Base-by-base conservation (phyloP, 2,797 vertebrate species). In the Hylomyscus alleni region DNA sequence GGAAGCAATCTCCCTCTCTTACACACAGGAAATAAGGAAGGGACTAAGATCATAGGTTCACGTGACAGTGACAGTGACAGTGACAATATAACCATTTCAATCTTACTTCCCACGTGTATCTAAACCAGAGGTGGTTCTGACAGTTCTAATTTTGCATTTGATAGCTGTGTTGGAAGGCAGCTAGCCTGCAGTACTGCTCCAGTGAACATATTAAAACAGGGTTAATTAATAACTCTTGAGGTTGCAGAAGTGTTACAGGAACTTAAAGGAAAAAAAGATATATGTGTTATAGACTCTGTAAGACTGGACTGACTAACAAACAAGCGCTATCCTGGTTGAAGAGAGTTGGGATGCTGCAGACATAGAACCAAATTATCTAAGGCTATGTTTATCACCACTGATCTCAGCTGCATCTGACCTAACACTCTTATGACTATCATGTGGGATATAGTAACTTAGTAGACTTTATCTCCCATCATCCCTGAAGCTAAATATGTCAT, bases 131-230 rank as follows among this genome's bases (percentile, higher is more conserved):
- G 84, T 82, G 77, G 85, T 84, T 84, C 56, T 90, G 80, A 78
- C 72, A 93, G 24, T 47, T 78, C 37, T 78, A 13, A 81, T 62
- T 76, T 94, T 94, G 22, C 82, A 14, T 93, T 96, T 95, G 88
- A n/a, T 89, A 69, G 75, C 37, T 87, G 52, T 60, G 14, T 88
- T 90, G 34, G 94, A 87, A 67, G 26, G 72, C 93, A 93, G 26
- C 40, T 69, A 20, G 12, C 86, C 50, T 86, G 54, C 5, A 56
- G 88, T 34, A 50, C 78, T 60, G 52, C 26, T 85, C 44, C 31
- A 94, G 88, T 10, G 84, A 91, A 2, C 34, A 47, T 15, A 80
- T 93, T 72, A 91, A 93, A 94, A 62, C 6, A 24, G 60, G 12
- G 52, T 60, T 87, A 87, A 93, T 54, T 83, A 88, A 83, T 85